phyloP scores from a whole-genome alignment of 2,888 invertebrate species.

The Lobophora halterata region DNA sequence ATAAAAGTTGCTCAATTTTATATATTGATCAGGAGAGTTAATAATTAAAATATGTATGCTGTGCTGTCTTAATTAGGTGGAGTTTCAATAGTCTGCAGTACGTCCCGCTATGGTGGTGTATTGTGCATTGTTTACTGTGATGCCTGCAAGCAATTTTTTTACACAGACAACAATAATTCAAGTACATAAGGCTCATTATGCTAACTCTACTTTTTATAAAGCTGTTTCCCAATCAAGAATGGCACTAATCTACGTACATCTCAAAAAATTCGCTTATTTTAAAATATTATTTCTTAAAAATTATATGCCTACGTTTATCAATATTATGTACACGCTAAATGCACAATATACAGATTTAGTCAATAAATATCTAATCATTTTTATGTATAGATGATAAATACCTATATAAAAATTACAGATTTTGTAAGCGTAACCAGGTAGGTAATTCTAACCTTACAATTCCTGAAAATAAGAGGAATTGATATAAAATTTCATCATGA shows the following conservation, averaged over 20 bases:
- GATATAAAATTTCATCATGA: constrained; percentile 59
- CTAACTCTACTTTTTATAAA: constrained; percentile 81
- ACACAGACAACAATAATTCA: constrained; percentile 50
- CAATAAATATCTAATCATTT: constrained; percentile 47
- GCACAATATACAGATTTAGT: constrained; percentile 69
- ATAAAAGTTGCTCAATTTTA: too few relatives aligned
- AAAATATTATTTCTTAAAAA: constrained; percentile 33
- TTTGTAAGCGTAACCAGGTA: constrained; percentile 77
- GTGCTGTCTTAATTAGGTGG: constrained; percentile 10
- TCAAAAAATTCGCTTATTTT: constrained; percentile 34
- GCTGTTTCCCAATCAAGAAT: constrained; percentile 82
- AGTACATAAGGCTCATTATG: constrained; percentile 62
- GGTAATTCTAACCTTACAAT: constrained; percentile 61
- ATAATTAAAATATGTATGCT: constrained; percentile 7
- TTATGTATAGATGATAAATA: constrained; percentile 62
- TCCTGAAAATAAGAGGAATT: constrained; percentile 64
- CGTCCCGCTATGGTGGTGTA: too few relatives aligned
- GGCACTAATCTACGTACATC: constrained; percentile 56
- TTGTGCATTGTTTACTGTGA: too few relatives aligned
- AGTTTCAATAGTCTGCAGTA: too few relatives aligned
- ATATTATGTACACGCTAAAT: constrained; percentile 61
- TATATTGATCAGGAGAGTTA: too few relatives aligned
- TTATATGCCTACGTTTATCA: constrained; percentile 44
- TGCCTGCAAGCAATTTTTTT: constrained; percentile 50
- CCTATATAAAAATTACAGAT: constrained; percentile 71